These are phyloP conservation scores for Notodromas monacha DNA, from an alignment of 2,888 invertebrate genomes.

Conservation along the genomic window DNA sequence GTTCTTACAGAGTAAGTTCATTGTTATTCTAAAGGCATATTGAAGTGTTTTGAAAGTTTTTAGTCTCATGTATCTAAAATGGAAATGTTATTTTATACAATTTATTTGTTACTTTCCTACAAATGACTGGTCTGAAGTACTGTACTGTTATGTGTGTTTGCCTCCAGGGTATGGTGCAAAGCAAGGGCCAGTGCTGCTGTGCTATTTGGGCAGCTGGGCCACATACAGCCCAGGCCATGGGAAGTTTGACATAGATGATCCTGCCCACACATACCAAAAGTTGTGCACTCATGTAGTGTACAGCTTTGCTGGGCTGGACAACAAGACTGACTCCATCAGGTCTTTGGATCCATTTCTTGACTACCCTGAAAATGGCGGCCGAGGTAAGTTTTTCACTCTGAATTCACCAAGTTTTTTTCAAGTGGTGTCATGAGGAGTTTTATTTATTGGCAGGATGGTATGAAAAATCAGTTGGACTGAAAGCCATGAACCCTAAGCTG, in stretches of 20 bases:
- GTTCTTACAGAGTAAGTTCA: too few relatives aligned
- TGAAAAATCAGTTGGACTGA: slow-evolving; percentile 11
- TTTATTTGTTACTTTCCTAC: too few relatives aligned
- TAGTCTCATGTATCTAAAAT: too few relatives aligned
- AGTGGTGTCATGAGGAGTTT: not conserved
- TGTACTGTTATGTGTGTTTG: too few relatives aligned
- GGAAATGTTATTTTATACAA: too few relatives aligned
- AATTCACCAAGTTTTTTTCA: not conserved
- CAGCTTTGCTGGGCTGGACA: slow-evolving; percentile 42
- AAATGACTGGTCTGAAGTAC: too few relatives aligned
- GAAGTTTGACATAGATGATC: slow-evolving; percentile 28
- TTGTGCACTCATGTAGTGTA: slow-evolving; percentile 50
- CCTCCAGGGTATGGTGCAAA: too few relatives aligned
- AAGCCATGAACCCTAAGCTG: slow-evolving; percentile 16
- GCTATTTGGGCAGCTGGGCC: slow-evolving; percentile 49
- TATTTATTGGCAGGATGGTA: slow-evolving; percentile 10
- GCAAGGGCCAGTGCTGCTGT: slow-evolving; percentile 39
- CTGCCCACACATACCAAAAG: slow-evolving; percentile 34
- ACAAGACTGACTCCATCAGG: slow-evolving; percentile 27
- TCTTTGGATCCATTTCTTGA: slow-evolving; percentile 45
- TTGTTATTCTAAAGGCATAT: too few relatives aligned
- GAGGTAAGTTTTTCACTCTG: slow-evolving; percentile 19
- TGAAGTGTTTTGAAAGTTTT: too few relatives aligned
- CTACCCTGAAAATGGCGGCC: slow-evolving; percentile 35
- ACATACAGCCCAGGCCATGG: slow-evolving; percentile 32